phyloP scores from a whole-genome alignment of 1,140 invertebrate species.

The Musca vetustissima region DNA sequence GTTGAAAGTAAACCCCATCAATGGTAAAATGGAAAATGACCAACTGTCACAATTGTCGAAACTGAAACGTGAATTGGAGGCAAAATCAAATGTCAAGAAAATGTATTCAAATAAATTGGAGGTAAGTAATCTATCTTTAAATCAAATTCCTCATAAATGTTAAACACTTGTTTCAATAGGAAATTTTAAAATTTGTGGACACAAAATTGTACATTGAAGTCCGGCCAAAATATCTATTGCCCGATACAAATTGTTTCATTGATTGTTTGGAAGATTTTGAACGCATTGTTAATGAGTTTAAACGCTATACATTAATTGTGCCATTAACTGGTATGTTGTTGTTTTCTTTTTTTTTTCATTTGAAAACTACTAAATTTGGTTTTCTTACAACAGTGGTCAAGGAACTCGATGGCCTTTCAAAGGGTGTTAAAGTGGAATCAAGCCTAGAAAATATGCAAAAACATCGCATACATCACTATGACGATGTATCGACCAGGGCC shows the following conservation, averaged over 20 bases:
- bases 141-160: too few relatives aligned
- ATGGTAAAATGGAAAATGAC: not conserved
- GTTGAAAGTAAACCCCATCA: not conserved
- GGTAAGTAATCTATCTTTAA: conserved; percentile 57
- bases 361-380: conserved; percentile 7
- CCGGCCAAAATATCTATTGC: conserved; percentile 83
- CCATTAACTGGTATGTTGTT: conserved; percentile 84
- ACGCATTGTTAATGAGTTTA: conserved; percentile 63
- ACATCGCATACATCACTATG: conserved; percentile 51
- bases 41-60: conserved; percentile 41
- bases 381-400: conserved; percentile 70
- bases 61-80: conserved; percentile 75
- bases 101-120: conserved; percentile 73
- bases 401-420: conserved; percentile 83
- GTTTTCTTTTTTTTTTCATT: too few relatives aligned
- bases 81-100: conserved; percentile 71
- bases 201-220: conserved; percentile 83
- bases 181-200: conserved; percentile 71
- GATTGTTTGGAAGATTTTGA: conserved; percentile 82
- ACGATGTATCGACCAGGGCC: conserved; percentile 57
- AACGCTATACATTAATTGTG: conserved; percentile 80
- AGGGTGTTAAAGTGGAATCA: conserved; percentile 59
- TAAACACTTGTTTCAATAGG: conserved; percentile 56
- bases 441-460: conserved; percentile 40
- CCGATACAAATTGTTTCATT: conserved; percentile 97